Conservation (phyloP, 2,888 invertebrate genomes). For the Chrysolina oricalcia region DNA sequence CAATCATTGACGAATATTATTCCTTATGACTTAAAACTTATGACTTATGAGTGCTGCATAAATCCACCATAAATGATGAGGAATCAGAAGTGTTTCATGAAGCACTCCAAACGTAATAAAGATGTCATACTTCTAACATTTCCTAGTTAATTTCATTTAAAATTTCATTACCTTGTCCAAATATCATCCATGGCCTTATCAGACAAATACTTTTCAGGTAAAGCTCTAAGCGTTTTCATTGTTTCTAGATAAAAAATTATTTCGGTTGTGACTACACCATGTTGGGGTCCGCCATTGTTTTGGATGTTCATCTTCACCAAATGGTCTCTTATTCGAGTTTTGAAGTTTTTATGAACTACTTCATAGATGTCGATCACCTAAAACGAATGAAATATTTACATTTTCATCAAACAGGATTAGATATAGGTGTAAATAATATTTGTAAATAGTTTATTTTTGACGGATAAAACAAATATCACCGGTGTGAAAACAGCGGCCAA, state of each 20-base stretch:
- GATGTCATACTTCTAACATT: background rate
- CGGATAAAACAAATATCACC: too few species aligned
- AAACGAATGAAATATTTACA: slow-evolving; percentile 41
- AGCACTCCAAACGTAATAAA: background rate
- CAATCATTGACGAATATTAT: too few species aligned
- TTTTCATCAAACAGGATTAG: background rate
- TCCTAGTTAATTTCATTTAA: slow-evolving; percentile 68
- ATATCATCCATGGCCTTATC: slow-evolving; percentile 88
- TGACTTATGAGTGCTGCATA: too few species aligned
- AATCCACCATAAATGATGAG: too few species aligned
- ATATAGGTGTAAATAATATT: too few species aligned
- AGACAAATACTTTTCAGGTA: slow-evolving; percentile 82
- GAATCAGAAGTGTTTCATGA: background rate
- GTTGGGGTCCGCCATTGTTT: slow-evolving; percentile 97
- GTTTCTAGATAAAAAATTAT: slow-evolving; percentile 93
- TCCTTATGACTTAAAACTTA: too few species aligned
- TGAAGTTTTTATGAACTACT: slow-evolving; percentile 88
- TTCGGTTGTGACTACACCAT: slow-evolving; percentile 95
- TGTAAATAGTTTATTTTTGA: too few species aligned
- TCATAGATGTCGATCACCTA: slow-evolving; percentile 71
- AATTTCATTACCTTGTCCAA: slow-evolving; percentile 79
- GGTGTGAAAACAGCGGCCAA: too few species aligned
- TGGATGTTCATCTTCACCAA: slow-evolving; percentile 89
- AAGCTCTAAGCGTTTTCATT: slow-evolving; percentile 84
- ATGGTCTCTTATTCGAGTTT: slow-evolving; percentile 89